Evolutionary conservation across 2,797 vertebrate species (phyloP).

Genomic region (Anomalospiza imberbis): DNA sequence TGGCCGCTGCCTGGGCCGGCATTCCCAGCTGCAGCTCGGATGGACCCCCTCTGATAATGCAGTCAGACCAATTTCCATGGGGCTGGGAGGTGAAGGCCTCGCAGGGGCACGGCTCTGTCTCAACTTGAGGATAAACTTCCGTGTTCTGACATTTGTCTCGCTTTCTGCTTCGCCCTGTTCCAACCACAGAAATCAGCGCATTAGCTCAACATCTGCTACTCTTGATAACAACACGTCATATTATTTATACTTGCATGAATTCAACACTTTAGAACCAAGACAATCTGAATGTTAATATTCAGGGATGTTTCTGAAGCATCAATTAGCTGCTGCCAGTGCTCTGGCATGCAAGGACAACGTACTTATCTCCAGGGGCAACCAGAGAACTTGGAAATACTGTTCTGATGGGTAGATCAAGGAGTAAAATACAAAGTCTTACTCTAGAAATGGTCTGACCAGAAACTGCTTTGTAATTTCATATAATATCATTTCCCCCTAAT

Average conservation of each 20-base stretch:
- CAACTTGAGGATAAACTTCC: slow-evolving; percentile 81
- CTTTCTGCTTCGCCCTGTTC: slow-evolving; percentile 91
- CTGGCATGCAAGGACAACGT: slow-evolving; percentile 9
- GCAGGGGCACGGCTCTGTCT: slow-evolving; percentile 86
- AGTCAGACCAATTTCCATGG: slow-evolving; percentile 92
- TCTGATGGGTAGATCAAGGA: not conserved
- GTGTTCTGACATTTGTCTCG: slow-evolving; percentile 86
- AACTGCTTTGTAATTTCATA: slow-evolving; percentile 14
- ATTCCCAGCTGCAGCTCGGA: slow-evolving; percentile 55
- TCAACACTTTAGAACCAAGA: slow-evolving; percentile 55
- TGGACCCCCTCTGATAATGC: slow-evolving; percentile 76
- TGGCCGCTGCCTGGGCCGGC: slow-evolving; percentile 58
- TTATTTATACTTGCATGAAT: slow-evolving; percentile 58
- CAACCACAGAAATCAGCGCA: slow-evolving; percentile 42
- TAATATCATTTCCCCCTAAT: slow-evolving; percentile 33
- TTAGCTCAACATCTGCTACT: slow-evolving; percentile 56
- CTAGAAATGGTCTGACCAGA: not conserved
- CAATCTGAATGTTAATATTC: slow-evolving; percentile 59
- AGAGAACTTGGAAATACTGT: slow-evolving; percentile 3
- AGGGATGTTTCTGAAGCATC: slow-evolving; percentile 29
- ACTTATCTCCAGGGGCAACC: slow-evolving; percentile 49
- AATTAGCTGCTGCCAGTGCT: slow-evolving; percentile 30
- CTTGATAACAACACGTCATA: slow-evolving; percentile 47
- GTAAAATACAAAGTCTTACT: not conserved
- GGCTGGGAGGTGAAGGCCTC: slow-evolving; percentile 81